Evolutionary conservation across 1,140 invertebrate species (phyloP), one percentile per base, ranked within the genome.

Genomic region (Penaeus chinensis): DNA sequence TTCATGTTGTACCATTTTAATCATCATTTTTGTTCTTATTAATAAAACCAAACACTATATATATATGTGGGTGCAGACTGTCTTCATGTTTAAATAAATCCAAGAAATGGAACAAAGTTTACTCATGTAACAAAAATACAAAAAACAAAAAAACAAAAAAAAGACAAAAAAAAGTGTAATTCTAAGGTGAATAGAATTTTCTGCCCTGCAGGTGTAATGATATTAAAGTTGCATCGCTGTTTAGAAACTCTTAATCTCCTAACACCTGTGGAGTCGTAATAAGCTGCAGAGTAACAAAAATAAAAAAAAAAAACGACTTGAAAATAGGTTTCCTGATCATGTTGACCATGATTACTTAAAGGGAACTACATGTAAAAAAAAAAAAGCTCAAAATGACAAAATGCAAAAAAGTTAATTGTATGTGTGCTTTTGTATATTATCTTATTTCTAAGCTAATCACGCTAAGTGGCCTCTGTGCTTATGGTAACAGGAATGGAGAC

Each of bases 401-500:
- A 84, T 84, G 82, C 82, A 84, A 84, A 88, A 88, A 88, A 88
- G 74, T 88, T 69, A 47, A 77, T 74, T 88, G 82, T 84, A 88
- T 81, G 82, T 84, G 87, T 88, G 87, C 82, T 84, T 84, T 54
- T 84, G 82, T 88, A 84, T 88, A 88, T 66, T 66, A 83, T 47
- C 71, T 82, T 22, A 84, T 83, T 88, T 80, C 63, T 78, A 80
- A 79, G 79, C 74, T 71, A 24, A 84, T 88, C 76, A 84, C 87
- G 62, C 65, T 84, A 84, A 84, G 87, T 76, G 87, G 87, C 87
- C 87, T 88, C 87, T 65, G 27, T 84, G 82, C 87, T 88, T 84
- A 88, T 84, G 87, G 87, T 84, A 88, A 88, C 81, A 84, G 87
- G 82, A 84, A 84, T 88, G 87, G 87, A 88, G 76, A 88, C 66